Evolutionary conservation across 2,113 vertebrate species (phyloP).

Genomic region (Monarcha castaneiventris): DNA sequence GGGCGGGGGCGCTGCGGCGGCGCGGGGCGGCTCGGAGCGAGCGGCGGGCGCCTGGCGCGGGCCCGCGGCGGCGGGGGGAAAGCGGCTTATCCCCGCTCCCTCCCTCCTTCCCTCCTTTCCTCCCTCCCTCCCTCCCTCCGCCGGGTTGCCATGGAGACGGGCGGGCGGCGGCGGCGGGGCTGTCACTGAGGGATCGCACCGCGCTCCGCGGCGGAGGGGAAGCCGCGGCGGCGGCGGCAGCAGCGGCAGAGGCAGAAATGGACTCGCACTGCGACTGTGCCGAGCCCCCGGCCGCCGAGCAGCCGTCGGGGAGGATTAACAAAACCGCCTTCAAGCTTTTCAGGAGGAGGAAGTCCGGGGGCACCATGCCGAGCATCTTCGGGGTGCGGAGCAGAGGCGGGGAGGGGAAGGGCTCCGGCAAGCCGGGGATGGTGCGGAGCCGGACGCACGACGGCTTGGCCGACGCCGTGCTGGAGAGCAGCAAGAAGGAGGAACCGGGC

Average conservation of each 20-base stretch:
- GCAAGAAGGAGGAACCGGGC: background rate
- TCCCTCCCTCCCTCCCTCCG: slow-evolving; percentile 36
- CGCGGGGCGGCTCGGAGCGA: slow-evolving; percentile 69
- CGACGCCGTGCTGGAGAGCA: slow-evolving; percentile 8
- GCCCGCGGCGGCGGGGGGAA: slow-evolving; percentile 83
- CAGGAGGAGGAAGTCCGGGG: slow-evolving; percentile 88
- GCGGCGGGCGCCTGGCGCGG: slow-evolving; percentile 82
- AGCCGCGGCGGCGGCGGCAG: slow-evolving; percentile 68
- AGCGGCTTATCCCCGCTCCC: slow-evolving; percentile 75
- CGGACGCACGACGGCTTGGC: slow-evolving; percentile 25
- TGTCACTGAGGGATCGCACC: slow-evolving; percentile 81
- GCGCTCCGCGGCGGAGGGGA: slow-evolving; percentile 58
- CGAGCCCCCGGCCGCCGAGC: slow-evolving; percentile 82
- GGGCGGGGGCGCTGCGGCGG: slow-evolving; percentile 25
- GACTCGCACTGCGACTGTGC: slow-evolving; percentile 87
- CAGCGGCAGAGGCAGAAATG: slow-evolving; percentile 82
- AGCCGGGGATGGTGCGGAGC: slow-evolving; percentile 7
- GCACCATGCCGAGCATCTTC: slow-evolving; percentile 92
- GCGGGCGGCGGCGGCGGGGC: slow-evolving; percentile 72
- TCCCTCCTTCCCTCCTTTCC: too few species aligned
- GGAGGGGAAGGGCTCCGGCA: background rate
- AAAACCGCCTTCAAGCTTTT: slow-evolving; percentile 97
- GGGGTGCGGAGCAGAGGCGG: slow-evolving; percentile 82
- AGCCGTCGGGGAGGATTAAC: slow-evolving; percentile 90
- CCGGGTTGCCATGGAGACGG: slow-evolving; percentile 90